Conservation (phyloP, 2,113 vertebrate genomes). For the Menura novaehollandiae region DNA sequence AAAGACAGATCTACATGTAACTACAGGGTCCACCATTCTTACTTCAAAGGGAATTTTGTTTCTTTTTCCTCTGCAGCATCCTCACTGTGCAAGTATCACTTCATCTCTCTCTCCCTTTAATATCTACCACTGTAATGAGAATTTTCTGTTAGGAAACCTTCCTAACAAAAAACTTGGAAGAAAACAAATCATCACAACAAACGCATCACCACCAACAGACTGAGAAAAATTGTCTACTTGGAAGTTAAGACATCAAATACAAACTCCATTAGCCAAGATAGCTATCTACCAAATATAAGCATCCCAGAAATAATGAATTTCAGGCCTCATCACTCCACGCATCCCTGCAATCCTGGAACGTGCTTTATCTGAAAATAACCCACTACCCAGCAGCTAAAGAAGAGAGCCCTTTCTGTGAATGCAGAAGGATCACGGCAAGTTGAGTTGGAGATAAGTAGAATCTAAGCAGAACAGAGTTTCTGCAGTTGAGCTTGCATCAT, state of each 20-base stretch:
- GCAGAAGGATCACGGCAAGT: neutral
- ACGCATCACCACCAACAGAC: neutral
- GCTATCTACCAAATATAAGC: neutral
- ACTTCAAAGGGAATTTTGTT: neutral
- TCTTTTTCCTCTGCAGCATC: neutral
- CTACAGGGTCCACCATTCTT: neutral
- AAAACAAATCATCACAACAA: neutral
- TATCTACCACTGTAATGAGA: neutral
- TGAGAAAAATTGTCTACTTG: neutral
- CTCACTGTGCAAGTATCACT: neutral
- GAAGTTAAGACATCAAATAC: neutral
- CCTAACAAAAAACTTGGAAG: neutral
- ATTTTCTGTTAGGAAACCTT: neutral
- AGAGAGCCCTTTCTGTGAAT: neutral
- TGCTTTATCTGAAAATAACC: neutral
- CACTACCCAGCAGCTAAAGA: neutral
- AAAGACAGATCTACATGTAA: neutral
- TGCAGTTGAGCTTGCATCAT: neutral
- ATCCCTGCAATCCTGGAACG: neutral
- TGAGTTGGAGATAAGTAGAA: accelerated
- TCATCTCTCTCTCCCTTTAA: neutral
- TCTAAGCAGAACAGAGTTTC: neutral
- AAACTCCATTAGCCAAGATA: neutral
- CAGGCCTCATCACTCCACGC: neutral
- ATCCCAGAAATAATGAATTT: neutral